Base-by-base conservation (phyloP, 2,113 vertebrate species). In the Lagopus muta region DNA sequence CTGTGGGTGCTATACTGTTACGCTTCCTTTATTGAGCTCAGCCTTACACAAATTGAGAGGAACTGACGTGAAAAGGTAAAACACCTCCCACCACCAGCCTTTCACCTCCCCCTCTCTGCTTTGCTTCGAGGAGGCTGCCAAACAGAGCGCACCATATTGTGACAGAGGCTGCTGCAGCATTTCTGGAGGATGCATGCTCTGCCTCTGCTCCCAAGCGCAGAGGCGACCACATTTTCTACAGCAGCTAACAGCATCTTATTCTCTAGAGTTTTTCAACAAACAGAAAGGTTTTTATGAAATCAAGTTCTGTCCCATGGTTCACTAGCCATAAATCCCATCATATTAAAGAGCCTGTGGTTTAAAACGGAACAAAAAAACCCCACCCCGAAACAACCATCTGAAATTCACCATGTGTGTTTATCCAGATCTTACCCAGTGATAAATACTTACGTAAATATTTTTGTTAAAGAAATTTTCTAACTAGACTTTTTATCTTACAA, bases 391-490 rank as follows among this genome's bases (percentile, higher is more conserved):
- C 5, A 70, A 15, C 7, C 22, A 71, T 28, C 28, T 47, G 48
- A n/a, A 69, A 75, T 28, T 36, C 58, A 73, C 6, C 5, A 6
- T 36, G 7, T 50, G 8, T 50, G 19, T 55, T 76, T 85, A 73
- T 28, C n/a, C 74, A 92, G 36, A 38, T 48, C 38, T 43, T 65
- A 27, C 2, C 67, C 60, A 54, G 28, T 34, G 19, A 0, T 47
- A 93, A 80, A 77, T 38, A 67, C 16, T 86, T 84, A 48, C 0
- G 14, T 52, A 92, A 92, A 91, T 69, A 90, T 62, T 48, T 19
- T 58, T 40, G 42, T 19, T 67, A 43, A 28, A 82, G 61, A n/a
- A 11, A 2, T 27, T 21, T 30, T 36, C 13, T 42, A 61, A 47
- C 36, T 22, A 1, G 2, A 54, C 61, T 9, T 69, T 64, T 72